phyloP scores from a whole-genome alignment of 1,140 invertebrate species.

The Pollicipes pollicipes region DNA sequence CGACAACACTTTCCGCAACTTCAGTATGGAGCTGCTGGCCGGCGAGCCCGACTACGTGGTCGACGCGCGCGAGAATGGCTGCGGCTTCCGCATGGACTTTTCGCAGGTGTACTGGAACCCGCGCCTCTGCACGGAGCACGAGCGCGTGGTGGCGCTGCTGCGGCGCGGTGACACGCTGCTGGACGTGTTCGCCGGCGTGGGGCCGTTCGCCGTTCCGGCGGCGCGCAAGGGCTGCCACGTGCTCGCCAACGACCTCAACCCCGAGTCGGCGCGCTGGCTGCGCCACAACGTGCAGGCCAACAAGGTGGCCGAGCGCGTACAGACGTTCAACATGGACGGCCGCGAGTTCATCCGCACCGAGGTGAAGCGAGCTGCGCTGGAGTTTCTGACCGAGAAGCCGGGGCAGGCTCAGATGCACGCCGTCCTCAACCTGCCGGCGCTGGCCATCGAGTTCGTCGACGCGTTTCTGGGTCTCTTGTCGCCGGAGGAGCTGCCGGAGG shows the following conservation, averaged over 20 bases:
- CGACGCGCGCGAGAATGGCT: conserved; percentile 64
- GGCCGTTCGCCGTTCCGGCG: conserved; percentile 81
- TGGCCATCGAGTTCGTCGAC: conserved; percentile 71
- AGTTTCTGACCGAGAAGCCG: conserved; percentile 26
- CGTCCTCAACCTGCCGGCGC: conserved; percentile 89
- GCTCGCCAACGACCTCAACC: conserved; percentile 90
- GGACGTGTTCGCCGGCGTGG: conserved; percentile 90
- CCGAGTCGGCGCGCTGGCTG: conserved; percentile 71
- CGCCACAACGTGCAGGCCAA: conserved; percentile 61
- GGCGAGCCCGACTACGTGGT: conserved; percentile 52
- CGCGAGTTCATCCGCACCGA: conserved; percentile 59
- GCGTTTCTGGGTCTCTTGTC: conserved; percentile 42
- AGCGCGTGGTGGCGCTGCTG: conserved; percentile 49
- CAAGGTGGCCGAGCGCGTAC: conserved; percentile 44
- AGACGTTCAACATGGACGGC: conserved; percentile 69
- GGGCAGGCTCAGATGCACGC: conserved; percentile 42
- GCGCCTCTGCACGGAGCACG: conserved; percentile 70
- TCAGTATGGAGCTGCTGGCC: conserved; percentile 76
- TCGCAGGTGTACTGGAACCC: conserved; percentile 96
- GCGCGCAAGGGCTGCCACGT: conserved; percentile 56
- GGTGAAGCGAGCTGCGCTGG: conserved; percentile 32
- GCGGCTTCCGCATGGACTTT: conserved; percentile 78
- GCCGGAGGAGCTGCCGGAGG: conserved; percentile 20
- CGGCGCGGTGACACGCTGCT: conserved; percentile 55
- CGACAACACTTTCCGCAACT: conserved; percentile 76